Conservation (phyloP, 2,113 vertebrate species). For the Eulemur rufifrons region DNA sequence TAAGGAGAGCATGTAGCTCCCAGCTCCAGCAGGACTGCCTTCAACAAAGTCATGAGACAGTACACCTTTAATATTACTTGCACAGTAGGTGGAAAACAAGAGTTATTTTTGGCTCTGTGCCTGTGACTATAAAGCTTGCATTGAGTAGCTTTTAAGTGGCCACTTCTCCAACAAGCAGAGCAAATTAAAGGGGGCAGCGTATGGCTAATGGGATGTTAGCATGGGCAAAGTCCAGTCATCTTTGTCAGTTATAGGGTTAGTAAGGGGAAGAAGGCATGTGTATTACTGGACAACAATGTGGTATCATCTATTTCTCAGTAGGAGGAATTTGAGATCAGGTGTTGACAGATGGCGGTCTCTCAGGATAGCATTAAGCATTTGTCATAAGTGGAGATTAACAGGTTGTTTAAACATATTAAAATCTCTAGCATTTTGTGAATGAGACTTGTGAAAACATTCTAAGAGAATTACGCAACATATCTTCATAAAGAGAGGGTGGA, state of each 20-base stretch:
- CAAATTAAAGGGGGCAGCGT: slow-evolving; percentile 60
- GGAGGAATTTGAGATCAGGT: slow-evolving; percentile 43
- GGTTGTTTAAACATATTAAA: slow-evolving; percentile 56
- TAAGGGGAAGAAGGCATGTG: not conserved
- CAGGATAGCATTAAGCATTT: not conserved
- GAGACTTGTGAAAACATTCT: not conserved
- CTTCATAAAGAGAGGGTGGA: not conserved
- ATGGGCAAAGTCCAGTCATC: slow-evolving; percentile 35
- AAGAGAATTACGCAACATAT: not conserved
- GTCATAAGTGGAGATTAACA: slow-evolving; percentile 51
- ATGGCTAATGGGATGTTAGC: slow-evolving; percentile 50
- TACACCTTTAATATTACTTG: slow-evolving; percentile 78
- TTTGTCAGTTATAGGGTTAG: slow-evolving; percentile 37
- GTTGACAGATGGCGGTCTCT: slow-evolving; percentile 20
- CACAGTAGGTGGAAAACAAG: slow-evolving; percentile 65
- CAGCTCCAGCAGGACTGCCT: slow-evolving; percentile 66
- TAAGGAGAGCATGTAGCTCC: slow-evolving; percentile 56
- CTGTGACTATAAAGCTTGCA: slow-evolving; percentile 53
- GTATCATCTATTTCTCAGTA: slow-evolving; percentile 38
- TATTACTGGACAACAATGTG: not conserved
- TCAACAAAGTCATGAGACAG: slow-evolving; percentile 68
- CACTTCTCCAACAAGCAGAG: slow-evolving; percentile 66
- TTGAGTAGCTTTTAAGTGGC: slow-evolving; percentile 62
- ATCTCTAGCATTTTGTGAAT: slow-evolving; percentile 35
- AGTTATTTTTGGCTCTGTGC: slow-evolving; percentile 66